Evolutionary conservation across 2,113 vertebrate genomes (phyloP).

Genomic region (Ondatra zibethicus): DNA sequence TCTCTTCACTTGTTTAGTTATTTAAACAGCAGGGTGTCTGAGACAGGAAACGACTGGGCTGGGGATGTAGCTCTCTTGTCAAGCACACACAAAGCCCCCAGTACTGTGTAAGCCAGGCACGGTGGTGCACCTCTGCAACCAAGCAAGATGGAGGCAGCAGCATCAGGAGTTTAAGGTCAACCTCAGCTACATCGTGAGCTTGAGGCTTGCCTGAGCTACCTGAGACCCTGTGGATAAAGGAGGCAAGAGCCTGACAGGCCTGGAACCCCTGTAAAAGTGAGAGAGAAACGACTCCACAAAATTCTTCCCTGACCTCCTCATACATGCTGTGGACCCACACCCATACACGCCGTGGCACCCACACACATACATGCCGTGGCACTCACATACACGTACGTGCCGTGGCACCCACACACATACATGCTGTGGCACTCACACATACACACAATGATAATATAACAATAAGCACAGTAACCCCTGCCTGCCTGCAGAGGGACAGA

Average conservation of each 20-base stretch:
- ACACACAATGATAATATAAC: neutral
- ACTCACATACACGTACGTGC: neutral
- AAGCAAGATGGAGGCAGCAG: neutral
- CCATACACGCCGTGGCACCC: neutral
- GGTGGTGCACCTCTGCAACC: neutral
- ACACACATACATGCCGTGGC: neutral
- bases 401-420: neutral
- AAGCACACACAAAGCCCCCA: neutral
- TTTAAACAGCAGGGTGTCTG: neutral
- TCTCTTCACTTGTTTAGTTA: neutral
- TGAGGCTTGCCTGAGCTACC: neutral
- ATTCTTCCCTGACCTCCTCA: neutral
- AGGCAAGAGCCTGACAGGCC: neutral
- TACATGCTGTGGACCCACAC: too few species aligned
- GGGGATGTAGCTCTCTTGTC: neutral
- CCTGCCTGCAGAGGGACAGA: neutral
- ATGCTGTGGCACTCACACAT: neutral
- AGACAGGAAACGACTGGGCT: neutral
- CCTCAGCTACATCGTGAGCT: neutral
- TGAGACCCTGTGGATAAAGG: neutral
- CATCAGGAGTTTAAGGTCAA: neutral
- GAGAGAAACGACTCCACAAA: neutral
- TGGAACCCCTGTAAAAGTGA: neutral
- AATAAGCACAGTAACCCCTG: neutral
- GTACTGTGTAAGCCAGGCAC: neutral